Percentiles rank a stretch among this genome's conserved stretches.
These are phyloP conservation scores for Platyrinchus mystaceus DNA, from an alignment of 2,797 vertebrate genomes.

Conservation along the genomic window DNA sequence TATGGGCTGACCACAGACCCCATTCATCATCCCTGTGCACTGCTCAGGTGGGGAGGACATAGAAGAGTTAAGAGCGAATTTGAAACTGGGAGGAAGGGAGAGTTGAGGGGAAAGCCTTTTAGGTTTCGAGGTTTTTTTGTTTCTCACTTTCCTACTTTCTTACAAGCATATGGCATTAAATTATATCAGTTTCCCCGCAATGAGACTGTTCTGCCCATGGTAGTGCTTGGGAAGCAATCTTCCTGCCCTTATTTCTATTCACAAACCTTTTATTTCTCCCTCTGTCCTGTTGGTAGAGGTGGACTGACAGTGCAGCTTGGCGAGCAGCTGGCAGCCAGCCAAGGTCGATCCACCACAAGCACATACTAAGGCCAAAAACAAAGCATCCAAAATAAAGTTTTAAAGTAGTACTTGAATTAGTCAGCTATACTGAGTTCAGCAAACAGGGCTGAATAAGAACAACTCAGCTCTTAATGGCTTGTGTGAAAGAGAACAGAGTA, in stretches of 20 bases:
- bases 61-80: background rate
- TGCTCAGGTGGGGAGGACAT: background rate
- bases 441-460: background rate
- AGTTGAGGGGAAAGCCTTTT: background rate
- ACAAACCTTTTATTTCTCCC: background rate
- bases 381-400: background rate
- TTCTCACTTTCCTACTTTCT: background rate
- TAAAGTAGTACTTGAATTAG: background rate
- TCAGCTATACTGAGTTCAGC: background rate
- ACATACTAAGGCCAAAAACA: background rate
- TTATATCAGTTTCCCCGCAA: background rate
- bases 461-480: background rate
- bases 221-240: background rate
- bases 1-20: background rate
- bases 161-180: background rate
- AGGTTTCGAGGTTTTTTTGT: background rate
- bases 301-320: background rate
- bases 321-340: background rate
- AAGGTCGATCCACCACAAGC: background rate
- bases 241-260: background rate
- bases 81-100: background rate
- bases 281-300: background rate
- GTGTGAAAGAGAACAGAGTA: background rate
- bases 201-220: background rate
- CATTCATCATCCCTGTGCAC: fast-evolving